phyloP scores from a whole-genome alignment of 2,113 vertebrate genomes.

The Hassar affinis region DNA sequence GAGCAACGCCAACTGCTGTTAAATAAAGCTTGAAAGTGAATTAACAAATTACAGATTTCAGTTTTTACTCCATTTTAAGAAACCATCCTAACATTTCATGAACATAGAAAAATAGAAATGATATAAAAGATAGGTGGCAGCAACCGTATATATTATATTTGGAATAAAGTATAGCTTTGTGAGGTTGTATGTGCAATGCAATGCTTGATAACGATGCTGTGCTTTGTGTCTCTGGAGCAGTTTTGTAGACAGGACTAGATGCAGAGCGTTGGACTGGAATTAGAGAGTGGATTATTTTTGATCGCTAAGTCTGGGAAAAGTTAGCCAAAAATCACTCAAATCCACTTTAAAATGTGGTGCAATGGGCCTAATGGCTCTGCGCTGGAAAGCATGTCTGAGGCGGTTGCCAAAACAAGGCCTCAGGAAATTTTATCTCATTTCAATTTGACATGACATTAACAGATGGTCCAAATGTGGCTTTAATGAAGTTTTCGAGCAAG shows the following conservation, averaged over 20 bases:
- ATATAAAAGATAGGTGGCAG: too few species aligned
- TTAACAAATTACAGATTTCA: too few species aligned
- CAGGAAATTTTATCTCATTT: conserved; percentile 5
- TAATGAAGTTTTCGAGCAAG: background rate
- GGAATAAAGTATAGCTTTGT: too few species aligned
- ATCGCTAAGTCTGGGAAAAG: background rate
- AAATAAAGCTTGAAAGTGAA: too few species aligned
- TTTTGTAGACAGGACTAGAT: background rate
- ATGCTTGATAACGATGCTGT: background rate
- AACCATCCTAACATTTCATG: too few species aligned
- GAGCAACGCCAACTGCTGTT: too few species aligned
- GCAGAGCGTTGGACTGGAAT: background rate
- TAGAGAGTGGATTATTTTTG: background rate
- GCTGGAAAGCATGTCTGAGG: conserved; percentile 4
- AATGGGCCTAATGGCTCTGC: background rate
- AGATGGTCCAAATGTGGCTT: background rate
- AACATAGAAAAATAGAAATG: too few species aligned
- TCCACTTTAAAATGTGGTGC: background rate
- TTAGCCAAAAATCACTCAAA: conserved; percentile 8
- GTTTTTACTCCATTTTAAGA: too few species aligned
- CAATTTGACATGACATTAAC: background rate
- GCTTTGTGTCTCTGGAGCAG: background rate
- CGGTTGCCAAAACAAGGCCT: conserved; percentile 27
- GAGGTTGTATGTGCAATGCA: too few species aligned
- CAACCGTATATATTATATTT: too few species aligned